phyloP scores from a whole-genome alignment of 2,113 vertebrate genomes.

The Orthonyx spaldingii region DNA sequence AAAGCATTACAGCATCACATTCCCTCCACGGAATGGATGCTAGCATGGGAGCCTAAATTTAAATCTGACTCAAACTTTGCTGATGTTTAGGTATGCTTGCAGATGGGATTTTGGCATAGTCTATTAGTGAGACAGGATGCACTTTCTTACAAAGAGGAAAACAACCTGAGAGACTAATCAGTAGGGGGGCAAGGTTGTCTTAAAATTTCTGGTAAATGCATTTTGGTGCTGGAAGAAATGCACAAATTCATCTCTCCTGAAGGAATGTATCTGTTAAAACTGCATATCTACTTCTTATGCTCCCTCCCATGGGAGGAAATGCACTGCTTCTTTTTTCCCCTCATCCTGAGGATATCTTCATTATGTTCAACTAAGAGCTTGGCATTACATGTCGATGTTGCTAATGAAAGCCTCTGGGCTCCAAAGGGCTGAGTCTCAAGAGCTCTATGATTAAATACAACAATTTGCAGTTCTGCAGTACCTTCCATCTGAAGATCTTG shows the following conservation, averaged over 20 bases:
- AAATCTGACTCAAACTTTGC: neutral
- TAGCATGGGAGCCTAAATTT: neutral
- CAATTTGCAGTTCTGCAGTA: conserved; percentile 6
- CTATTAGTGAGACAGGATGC: neutral
- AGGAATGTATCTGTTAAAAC: neutral
- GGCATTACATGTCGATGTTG: neutral
- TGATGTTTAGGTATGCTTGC: neutral
- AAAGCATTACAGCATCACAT: neutral
- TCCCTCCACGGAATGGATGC: neutral
- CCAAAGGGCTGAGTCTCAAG: conserved; percentile 43
- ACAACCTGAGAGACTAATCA: neutral
- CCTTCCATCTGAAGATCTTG: neutral
- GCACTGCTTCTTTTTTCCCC: neutral
- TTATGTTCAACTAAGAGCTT: conserved; percentile 21
- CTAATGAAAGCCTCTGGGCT: conserved; percentile 47
- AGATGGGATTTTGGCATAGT: neutral
- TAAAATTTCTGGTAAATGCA: neutral
- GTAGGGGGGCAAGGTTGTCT: neutral
- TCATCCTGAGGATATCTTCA: conserved; percentile 43
- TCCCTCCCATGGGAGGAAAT: conserved; percentile 12
- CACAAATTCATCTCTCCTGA: neutral
- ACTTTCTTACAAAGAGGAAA: neutral
- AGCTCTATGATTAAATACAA: conserved; percentile 30
- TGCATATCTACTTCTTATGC: neutral
- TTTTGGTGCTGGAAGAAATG: neutral